Conservation (phyloP, 2,113 vertebrate species). For the Trichechus manatus region DNA sequence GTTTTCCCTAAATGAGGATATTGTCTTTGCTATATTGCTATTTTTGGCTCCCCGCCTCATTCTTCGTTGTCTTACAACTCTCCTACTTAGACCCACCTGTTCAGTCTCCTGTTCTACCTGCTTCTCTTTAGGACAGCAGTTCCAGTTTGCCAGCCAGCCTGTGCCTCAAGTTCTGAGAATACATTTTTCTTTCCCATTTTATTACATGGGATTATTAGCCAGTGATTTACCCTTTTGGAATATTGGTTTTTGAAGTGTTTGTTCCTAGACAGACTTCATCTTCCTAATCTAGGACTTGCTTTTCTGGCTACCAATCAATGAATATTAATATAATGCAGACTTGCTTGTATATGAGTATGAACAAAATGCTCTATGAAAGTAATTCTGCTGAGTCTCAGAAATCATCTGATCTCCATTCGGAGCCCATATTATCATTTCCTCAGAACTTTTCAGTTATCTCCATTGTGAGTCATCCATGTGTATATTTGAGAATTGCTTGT, state of each 20-base stretch:
- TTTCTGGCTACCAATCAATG: slow-evolving; percentile 37
- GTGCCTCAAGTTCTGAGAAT: background rate
- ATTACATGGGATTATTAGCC: background rate
- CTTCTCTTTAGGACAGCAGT: background rate
- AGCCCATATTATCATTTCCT: slow-evolving; percentile 15
- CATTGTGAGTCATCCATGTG: slow-evolving; percentile 28
- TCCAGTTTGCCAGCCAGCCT: background rate
- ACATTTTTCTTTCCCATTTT: background rate
- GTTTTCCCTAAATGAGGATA: background rate
- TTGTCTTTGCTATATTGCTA: background rate
- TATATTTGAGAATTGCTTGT: slow-evolving; percentile 58
- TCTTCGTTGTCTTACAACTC: background rate
- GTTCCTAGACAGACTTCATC: background rate
- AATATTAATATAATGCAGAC: background rate
- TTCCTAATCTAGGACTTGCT: slow-evolving; percentile 27
- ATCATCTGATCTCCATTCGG: slow-evolving; percentile 50
- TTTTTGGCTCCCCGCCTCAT: background rate
- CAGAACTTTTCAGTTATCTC: slow-evolving; percentile 60
- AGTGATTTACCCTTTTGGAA: background rate
- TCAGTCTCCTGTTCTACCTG: background rate
- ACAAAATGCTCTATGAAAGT: background rate
- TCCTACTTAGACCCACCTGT: too few species aligned
- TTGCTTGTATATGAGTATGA: slow-evolving; percentile 37
- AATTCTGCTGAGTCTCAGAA: slow-evolving; percentile 52
- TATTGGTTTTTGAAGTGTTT: slow-evolving; percentile 38